Base-by-base conservation (phyloP, 2,797 vertebrate genomes). In the Gymnothorax reevesii region DNA sequence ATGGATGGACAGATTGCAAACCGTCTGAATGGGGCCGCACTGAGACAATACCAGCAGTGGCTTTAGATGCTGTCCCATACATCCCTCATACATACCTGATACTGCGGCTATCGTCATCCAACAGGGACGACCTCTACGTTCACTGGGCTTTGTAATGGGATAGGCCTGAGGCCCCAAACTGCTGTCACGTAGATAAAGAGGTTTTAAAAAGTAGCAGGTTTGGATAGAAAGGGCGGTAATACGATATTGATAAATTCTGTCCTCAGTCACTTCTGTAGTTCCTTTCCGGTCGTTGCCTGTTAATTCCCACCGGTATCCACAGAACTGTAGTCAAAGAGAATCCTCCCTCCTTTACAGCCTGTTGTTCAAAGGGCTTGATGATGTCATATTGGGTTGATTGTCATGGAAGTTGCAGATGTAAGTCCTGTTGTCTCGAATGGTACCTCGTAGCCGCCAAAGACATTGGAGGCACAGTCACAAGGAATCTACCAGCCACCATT, bases 1-100 rank as follows among this genome's bases (percentile, higher is more conserved):
- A 57, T 57, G 49, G 42, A 91, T 90, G 85, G 93, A 79, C 80
- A 80, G 83, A 93, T 93, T 90, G 89, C 92, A 17, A 92, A 86
- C 89, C 90, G 71, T 54, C 62, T 86, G 54, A 69, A 71, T 49
- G 1, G 15, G 75, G 88, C 91, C 89, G 57, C 88, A 88, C 84
- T 86, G 88, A 90, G 88, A 92, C 90, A 93, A 92, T 88, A 87
- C 89, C 20, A 9, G 80, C 10, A 7, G 54, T 3, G 22, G 10
- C 4, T 13, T 27, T 9, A 49, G 4, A 79, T 27, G n/a, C 54
- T 15, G 9, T 15, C 55, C 22, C 80, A 82, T 57, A 57, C 10
- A 4, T 64, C 4, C 62, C 62, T n/a, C 17, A 6, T 64, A 17
- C 62, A 64, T 64, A 64, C 62, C 62, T n/a, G 62, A 64, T 20